Evolutionary conservation across 2,113 vertebrate genomes (phyloP), one percentile per base, ranked within the genome.

Genomic region (Anseranas semipalmata): DNA sequence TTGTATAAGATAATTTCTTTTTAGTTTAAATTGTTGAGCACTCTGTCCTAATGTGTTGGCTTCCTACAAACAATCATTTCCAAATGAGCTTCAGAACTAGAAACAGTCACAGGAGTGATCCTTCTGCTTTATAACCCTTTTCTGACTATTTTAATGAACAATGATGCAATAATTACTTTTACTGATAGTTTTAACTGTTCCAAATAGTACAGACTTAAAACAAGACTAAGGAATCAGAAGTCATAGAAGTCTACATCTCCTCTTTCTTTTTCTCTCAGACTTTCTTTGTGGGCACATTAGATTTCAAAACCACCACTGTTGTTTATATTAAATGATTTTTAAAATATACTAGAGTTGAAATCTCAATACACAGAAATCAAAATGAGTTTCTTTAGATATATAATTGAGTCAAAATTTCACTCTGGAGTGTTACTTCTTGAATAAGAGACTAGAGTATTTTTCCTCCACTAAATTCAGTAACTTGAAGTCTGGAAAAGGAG

Each of bases 61-160:
- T 80, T 92, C 46, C 39, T 86, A 81, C 68, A 77, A 86, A 28
- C 4, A 20, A 43, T 65, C 18, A 62, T 77, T 86, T 86, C 45
- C 32, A 90, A 95, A 94, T 43, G 32, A 90, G 50, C n/a, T 77
- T 39, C n/a, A 95, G 78, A 93, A 77, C 32, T 80, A 32, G 22
- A 74, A 84, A 89, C 4, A 67, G 56, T 53, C 50, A 70, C 27
- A 91, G n/a, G 20, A 3, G 0, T 0, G 2, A 37, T 50, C 12
- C 7, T 90, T 81, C 55, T 32, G 35, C 56, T 81, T 87, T 35
- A 8, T 72, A 71, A 48, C 83, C 7, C 16, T 81, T 95, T 80
- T 43, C 27, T 60, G 21, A 50, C 12, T 52, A 37, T 15, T 66
- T 77, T n/a, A 71, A 83, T 86, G 28, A 77, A 77, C 32, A 52